phyloP scores from a whole-genome alignment of 2,888 invertebrate genomes.

The Apotomis capreana region DNA sequence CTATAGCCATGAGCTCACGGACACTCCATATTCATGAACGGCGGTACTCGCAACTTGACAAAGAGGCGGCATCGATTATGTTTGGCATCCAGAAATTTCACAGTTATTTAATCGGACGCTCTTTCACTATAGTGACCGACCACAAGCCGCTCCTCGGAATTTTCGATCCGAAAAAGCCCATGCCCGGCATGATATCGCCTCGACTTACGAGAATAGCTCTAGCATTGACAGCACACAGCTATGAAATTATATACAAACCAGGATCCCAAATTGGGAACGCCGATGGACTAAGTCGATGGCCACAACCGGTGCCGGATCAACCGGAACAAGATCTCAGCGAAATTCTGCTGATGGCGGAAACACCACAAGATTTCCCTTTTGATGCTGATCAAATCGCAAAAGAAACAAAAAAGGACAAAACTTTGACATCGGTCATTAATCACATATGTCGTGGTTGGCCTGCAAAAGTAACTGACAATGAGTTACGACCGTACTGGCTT shows the following conservation, averaged over 20 bases:
- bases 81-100: slow-evolving; percentile 44
- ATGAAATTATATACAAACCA: slow-evolving; percentile 1
- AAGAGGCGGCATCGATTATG: slow-evolving; percentile 44
- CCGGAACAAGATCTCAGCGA: slow-evolving; percentile 36
- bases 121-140: slow-evolving; percentile 43
- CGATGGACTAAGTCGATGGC: slow-evolving; percentile 41
- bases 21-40: slow-evolving; percentile 43
- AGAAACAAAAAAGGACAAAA: slow-evolving; percentile 34
- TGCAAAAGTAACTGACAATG: slow-evolving; percentile 23
- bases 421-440: slow-evolving; percentile 25
- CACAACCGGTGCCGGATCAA: slow-evolving; percentile 38
- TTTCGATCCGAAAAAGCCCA: slow-evolving; percentile 43
- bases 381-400: slow-evolving; percentile 33
- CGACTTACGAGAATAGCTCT: slow-evolving; percentile 18
- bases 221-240: background rate
- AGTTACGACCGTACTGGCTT: slow-evolving; percentile 35
- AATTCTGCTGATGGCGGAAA: slow-evolving; percentile 43
- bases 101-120: slow-evolving; percentile 40
- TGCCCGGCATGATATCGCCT: slow-evolving; percentile 44
- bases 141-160: slow-evolving; percentile 45
- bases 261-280: slow-evolving; percentile 4
- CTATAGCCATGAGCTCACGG: slow-evolving; percentile 41
- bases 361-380: slow-evolving; percentile 37
- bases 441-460: slow-evolving; percentile 30
- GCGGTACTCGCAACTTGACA: slow-evolving; percentile 43